These are phyloP conservation scores for Chaenogobius annularis DNA, from an alignment of 2,113 vertebrate genomes.

Conservation along the genomic window DNA sequence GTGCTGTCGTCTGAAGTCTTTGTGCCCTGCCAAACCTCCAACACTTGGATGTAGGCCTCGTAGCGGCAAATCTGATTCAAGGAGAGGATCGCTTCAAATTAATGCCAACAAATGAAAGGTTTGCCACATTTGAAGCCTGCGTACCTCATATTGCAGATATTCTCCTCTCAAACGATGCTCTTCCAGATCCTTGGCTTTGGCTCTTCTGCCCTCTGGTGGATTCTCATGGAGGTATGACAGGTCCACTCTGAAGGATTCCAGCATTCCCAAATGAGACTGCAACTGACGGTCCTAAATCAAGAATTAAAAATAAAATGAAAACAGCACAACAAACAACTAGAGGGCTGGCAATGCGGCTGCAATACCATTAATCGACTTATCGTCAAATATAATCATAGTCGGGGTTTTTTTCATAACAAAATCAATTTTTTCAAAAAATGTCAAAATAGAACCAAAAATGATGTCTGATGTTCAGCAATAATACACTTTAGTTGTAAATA, in stretches of 20 bases:
- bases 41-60: slow-evolving; percentile 80
- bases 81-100: not conserved
- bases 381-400: no score
- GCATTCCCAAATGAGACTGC: slow-evolving; percentile 78
- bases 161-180: slow-evolving; percentile 67
- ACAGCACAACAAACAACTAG: not conserved
- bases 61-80: slow-evolving; percentile 81
- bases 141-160: slow-evolving; percentile 76
- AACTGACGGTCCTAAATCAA: slow-evolving; percentile 84
- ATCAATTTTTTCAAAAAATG: no score
- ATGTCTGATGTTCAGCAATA: no score
- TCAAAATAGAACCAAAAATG: no score
- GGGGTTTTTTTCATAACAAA: no score
- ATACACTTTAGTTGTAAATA: no score
- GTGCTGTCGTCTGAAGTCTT: not conserved
- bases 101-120: not conserved
- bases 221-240: slow-evolving; percentile 78
- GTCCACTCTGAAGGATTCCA: slow-evolving; percentile 81
- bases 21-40: slow-evolving; percentile 75
- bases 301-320: not conserved
- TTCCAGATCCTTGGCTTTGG: slow-evolving; percentile 81
- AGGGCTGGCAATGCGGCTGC: no score
- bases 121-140: not conserved
- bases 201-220: slow-evolving; percentile 71
- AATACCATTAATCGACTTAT: no score